These are phyloP conservation scores for Catharus bicknelli DNA, from an alignment of 2,113 vertebrate species.

Conservation along the genomic window DNA sequence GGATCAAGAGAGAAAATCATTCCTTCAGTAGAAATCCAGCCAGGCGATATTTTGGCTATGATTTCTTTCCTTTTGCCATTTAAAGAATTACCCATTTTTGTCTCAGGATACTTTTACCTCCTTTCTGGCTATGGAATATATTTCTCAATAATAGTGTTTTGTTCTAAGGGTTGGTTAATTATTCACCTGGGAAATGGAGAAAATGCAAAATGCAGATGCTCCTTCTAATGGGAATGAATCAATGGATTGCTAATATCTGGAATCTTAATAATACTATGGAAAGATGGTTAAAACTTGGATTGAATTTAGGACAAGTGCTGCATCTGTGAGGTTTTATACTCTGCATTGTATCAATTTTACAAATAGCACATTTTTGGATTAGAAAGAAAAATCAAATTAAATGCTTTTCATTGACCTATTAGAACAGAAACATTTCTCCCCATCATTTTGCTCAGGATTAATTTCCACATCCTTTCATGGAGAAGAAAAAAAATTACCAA, in stretches of 20 bases:
- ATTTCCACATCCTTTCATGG: neutral
- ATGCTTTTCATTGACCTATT: neutral
- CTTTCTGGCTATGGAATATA: neutral
- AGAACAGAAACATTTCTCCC: neutral
- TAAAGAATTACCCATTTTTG: neutral
- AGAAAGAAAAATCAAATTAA: neutral
- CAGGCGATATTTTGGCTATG: neutral
- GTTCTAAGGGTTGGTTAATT: neutral
- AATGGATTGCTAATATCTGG: neutral
- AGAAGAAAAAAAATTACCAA: neutral
- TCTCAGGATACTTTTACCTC: neutral
- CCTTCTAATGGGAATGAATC: neutral
- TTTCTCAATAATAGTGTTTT: neutral
- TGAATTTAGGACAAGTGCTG: neutral
- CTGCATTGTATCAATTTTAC: neutral
- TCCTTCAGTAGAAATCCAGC: neutral
- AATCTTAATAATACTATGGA: neutral
- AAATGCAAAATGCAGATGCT: neutral
- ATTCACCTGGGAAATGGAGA: neutral
- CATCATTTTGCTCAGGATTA: neutral
- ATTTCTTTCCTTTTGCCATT: neutral
- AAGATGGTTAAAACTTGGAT: neutral
- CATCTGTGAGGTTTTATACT: neutral
- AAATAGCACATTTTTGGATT: neutral
- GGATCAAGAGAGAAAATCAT: neutral